Evolutionary conservation across 2,113 vertebrate genomes (phyloP), one percentile per base, ranked within the genome.

Genomic region (Forbesichthys agassizii): DNA sequence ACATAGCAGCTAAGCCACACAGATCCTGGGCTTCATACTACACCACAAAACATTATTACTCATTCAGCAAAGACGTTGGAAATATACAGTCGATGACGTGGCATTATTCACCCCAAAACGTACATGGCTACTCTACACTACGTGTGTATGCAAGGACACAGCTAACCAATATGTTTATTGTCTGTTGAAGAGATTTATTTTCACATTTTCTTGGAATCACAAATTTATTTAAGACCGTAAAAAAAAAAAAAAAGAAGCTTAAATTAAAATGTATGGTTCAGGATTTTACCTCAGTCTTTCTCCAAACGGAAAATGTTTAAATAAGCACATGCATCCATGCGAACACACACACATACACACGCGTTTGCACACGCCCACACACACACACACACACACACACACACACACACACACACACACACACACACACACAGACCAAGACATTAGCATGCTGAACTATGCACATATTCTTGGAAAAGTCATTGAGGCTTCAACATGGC

Each of bases 401-500:
- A 56, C 54, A 36, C 63, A 61, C 57, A 73, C 20, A 58, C 48
- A 61, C 16, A 16, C 16, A 16, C 16, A 16, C 16, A 16, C 16
- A 16, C 16, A 16, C 16, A 53, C 63, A 61, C 57, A 73, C 20
- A 58, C 48, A 61, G 33, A 61, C 58, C 49, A 20, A 47, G 49
- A 66, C 16, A 51, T 69, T 27, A 58, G 16, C 76, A 66, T 86
- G 87, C 88, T 91, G 88, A 90, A 69, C 62, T 78, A 61, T 68
- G 89, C 88, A 85, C 76, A 84, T 82, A 89, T 69, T 85, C 78
- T 73, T 86, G 87, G 87, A 87, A 90, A 90, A 87, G 58, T 71
- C 46, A 67, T 60, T 54, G 70, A 81, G 73, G 49, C 66, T 72
- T 84, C 56, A 83, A 51, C 42, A 2, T 67, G 48, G 46, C 70